phyloP scores from a whole-genome alignment of 2,113 vertebrate species.

The Puffinus mauretanicus region DNA sequence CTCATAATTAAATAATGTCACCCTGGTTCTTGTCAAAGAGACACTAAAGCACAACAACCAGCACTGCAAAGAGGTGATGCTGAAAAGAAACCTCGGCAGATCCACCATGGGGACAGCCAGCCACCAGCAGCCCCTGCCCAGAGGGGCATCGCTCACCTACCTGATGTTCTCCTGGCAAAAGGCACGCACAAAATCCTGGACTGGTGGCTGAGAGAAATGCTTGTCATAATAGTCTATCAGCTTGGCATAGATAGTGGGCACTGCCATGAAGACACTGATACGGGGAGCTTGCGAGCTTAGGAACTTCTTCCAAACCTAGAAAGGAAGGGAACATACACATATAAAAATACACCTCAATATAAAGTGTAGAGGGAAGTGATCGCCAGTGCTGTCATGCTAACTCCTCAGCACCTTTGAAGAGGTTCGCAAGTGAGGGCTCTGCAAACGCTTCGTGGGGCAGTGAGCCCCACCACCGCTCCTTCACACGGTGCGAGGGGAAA shows the following conservation, averaged over 20 bases:
- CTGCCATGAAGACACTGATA: conserved; percentile 93
- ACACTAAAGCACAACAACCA: background rate
- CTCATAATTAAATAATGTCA: conserved; percentile 1
- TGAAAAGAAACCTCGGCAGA: background rate
- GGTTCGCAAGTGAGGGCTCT: background rate
- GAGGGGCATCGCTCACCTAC: conserved; percentile 46
- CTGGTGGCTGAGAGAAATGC: conserved; percentile 80
- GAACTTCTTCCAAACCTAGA: conserved; percentile 90
- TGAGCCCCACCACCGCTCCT: background rate
- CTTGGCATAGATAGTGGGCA: conserved; percentile 92
- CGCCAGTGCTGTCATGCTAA: rapidly evolving
- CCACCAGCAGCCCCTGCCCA: background rate
- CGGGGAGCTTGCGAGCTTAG: conserved; percentile 68
- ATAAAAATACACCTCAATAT: background rate
- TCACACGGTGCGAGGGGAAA: rapidly evolving
- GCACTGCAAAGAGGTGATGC: background rate
- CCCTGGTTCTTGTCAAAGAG: background rate
- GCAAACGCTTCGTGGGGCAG: background rate
- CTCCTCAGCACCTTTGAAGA: background rate
- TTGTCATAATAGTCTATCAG: conserved; percentile 84
- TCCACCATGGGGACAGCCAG: background rate
- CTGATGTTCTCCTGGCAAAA: conserved; percentile 88
- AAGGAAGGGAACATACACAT: background rate
- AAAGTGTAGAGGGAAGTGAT: background rate
- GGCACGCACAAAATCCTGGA: conserved; percentile 85